Base-by-base conservation (phyloP, 2,888 invertebrate genomes). In the Volucella inanis region DNA sequence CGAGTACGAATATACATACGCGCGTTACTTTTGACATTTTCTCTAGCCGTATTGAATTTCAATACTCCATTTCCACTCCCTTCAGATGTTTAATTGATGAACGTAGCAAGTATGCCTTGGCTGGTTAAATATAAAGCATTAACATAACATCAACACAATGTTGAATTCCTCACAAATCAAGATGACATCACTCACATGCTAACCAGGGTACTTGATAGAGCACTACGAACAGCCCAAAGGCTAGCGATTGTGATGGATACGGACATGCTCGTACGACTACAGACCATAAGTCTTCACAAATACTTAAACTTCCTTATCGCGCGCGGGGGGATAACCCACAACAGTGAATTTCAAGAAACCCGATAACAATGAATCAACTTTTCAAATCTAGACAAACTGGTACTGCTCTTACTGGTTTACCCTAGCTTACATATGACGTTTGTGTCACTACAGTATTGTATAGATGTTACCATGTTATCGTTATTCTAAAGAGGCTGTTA, bases 171-270 rank as follows among this genome's bases (percentile, higher is more conserved):
- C 31, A 76, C 55, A 68, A 81, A 81, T 76, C 71, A 71, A 67
- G 75, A 81, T 85, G 81, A 85, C 76, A 85, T 85, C 81, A 85
- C 61, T 81, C 67, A 45, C 15, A 45, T 54, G 43, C 45, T 61
- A 45, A 57, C 67, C 68, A 52, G 70, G 74, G 68, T 52, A 62
- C 11, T 39, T 38, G 11, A 43, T 38, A 31, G 31, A 31, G 31
- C 4, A 31, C 31, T 31, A 31, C 6, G 31, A 41, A 59, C n/a
- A 18, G 71, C 67, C 38, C 54, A 61, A 78, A 72, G 81, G 81
- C 78, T 62, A 50, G 22, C 55, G 50, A 18, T 67, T 72, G 54
- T 52, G 31, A 61, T 39, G 14, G 59, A 47, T 64, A 45, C 38
- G 8, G 14, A 45, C 11, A 43, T 10, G 31, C 57, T 31, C 14